Percentiles rank a stretch among this genome's conserved stretches.
phyloP scores from a whole-genome alignment of 2,888 invertebrate species.

The Folsomia candida region DNA sequence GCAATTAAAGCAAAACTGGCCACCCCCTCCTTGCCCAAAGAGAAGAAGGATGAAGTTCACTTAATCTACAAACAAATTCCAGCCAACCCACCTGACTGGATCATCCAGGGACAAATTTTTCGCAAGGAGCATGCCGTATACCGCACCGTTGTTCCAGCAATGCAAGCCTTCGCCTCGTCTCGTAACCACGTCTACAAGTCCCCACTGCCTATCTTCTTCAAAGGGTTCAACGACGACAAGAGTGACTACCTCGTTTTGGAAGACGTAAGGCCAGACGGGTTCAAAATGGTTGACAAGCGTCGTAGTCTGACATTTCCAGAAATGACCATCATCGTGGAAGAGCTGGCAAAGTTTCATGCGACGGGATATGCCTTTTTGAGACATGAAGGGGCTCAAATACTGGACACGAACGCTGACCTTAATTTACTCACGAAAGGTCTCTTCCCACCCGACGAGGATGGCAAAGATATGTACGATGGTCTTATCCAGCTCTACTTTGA shows the following conservation, averaged over 20 bases:
- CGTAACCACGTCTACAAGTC: slow-evolving; percentile 20
- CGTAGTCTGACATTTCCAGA: slow-evolving; percentile 28
- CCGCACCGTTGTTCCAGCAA: slow-evolving; percentile 25
- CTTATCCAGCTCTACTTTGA: slow-evolving; percentile 20
- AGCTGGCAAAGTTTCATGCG: slow-evolving; percentile 42
- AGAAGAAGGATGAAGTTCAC: too few species aligned
- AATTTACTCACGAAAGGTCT: slow-evolving; percentile 12
- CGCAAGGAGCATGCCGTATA: slow-evolving; percentile 35
- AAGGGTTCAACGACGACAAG: slow-evolving; percentile 36
- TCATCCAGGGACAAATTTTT: slow-evolving; percentile 31
- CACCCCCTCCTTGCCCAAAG: too few species aligned
- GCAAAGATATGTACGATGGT: background rate
- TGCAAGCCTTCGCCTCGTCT: slow-evolving; percentile 24
- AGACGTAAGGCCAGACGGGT: slow-evolving; percentile 43
- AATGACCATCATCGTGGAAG: slow-evolving; percentile 26
- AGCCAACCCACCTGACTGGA: slow-evolving; percentile 23
- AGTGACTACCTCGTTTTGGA: slow-evolving; percentile 39
- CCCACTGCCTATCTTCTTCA: slow-evolving; percentile 37
- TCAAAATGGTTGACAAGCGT: slow-evolving; percentile 40
- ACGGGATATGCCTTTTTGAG: slow-evolving; percentile 28
- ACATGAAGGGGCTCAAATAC: slow-evolving; percentile 28
- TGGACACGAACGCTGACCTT: slow-evolving; percentile 20
- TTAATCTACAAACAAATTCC: slow-evolving; percentile 33
- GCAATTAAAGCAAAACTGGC: too few species aligned
- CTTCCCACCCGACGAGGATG: slow-evolving; percentile 11